Base-by-base conservation (phyloP, 92 coral and sea anemone species). In the Parazoanthus swiftii region DNA sequence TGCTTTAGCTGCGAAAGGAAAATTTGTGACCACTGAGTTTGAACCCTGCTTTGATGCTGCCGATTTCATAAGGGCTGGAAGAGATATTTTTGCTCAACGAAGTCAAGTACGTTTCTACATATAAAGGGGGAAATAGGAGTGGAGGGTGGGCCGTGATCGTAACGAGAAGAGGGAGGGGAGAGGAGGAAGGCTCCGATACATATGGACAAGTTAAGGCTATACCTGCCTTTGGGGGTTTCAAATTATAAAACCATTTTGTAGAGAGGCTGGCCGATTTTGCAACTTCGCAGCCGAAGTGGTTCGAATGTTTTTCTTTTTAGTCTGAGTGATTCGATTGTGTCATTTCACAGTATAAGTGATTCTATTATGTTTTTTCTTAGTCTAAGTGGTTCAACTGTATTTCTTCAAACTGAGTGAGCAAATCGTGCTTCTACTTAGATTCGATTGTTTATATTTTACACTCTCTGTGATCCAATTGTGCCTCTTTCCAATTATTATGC, bases 31-130 rank as follows among this genome's bases (percentile, higher is more conserved):
- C 81, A 93, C 88, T 0, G 95, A 93, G 59, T 88, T 88, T 76
- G 95, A 93, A 67, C 91, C 91, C 33, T 91, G 93, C 46, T 93
- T 93, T 86, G 95, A 91, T 88, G 95, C 95, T 25, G 95, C 95
- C 2, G 95, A 93, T 73, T 91, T 93, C 59, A 86, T 93, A 48
- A 84, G 95, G 73, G 91, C 92, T 56, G 95, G 95, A 38, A 85
- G 54, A 81, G 93, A 93, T 72, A 93, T 93, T 15, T 93, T 93
- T 89, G 95, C 43, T 33, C 95, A 93, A 79, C 65, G 91, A 88
- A 93, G 95, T 78, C 93, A 93, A 85, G 95, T 93, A 74, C 10
- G 89, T 70, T 26, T 3, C 75, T 25, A 2, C 15, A 70, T 25
- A 29, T 29, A 29, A 0, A 48, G 51, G 51, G 51, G 9, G 51